Conservation (phyloP, 2,888 invertebrate species). For the Zele albiditarsus region DNA sequence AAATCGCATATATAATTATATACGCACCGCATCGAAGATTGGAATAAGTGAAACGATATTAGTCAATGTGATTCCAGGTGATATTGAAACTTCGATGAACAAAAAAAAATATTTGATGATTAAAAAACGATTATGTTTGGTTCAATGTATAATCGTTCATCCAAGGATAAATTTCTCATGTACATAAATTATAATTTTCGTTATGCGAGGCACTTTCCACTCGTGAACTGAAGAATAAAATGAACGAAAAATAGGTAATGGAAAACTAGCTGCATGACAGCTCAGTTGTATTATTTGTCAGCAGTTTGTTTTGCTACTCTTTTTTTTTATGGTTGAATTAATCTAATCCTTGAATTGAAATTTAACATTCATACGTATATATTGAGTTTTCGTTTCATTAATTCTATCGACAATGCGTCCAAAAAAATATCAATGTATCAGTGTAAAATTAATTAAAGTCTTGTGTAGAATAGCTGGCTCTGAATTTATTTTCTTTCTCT, state of each 20-base stretch:
- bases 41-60: neutral
- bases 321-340: conserved; percentile 27
- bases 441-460: neutral
- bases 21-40: neutral
- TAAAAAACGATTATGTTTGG: neutral
- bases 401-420: neutral
- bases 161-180: neutral
- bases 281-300: conserved; percentile 32
- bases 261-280: neutral
- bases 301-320: neutral
- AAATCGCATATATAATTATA: neutral
- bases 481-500: neutral
- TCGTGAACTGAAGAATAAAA: neutral
- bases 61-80: neutral
- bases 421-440: conserved; percentile 5
- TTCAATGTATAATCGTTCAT: neutral
- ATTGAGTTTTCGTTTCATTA: neutral
- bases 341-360: neutral
- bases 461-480: conserved; percentile 35
- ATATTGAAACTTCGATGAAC: neutral
- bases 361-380: neutral
- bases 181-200: neutral
- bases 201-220: neutral
- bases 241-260: neutral
- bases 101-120: neutral